A percentile compares a stretch with the other conserved stretches of the same genome.
phyloP scores from a whole-genome alignment of 2,888 invertebrate genomes.

The Sylvicola cinctus region DNA sequence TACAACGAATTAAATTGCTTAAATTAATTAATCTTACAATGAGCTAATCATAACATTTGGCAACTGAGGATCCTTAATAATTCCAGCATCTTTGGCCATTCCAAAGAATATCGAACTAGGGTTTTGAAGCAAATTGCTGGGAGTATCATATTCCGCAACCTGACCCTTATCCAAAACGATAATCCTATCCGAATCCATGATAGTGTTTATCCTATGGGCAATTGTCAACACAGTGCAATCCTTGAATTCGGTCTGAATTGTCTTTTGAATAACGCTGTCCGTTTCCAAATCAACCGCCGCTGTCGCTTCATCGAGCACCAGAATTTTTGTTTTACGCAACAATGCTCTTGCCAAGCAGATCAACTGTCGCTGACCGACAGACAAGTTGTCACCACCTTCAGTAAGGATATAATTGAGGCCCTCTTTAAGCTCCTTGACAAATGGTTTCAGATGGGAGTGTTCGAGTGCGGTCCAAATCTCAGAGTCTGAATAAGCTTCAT shows the following conservation, averaged over 20 bases:
- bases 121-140: conserved; percentile 15
- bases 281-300: conserved; percentile 33
- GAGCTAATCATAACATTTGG: no score
- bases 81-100: conserved; percentile 20
- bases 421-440: conserved; percentile 13
- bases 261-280: conserved; percentile 28
- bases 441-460: conserved; percentile 27
- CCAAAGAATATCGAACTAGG: conserved; percentile 24
- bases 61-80: no score
- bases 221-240: conserved; percentile 36
- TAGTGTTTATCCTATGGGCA: conserved; percentile 36
- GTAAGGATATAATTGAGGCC: conserved; percentile 17
- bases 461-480: conserved; percentile 32
- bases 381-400: conserved; percentile 20
- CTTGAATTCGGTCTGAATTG: conserved; percentile 31
- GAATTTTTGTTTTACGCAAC: conserved; percentile 27
- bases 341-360: conserved; percentile 28
- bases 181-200: conserved; percentile 21
- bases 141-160: conserved; percentile 23
- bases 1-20: no score
- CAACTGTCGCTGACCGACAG: conserved; percentile 29
- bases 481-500: conserved; percentile 25
- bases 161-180: conserved; percentile 23
- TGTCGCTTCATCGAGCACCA: conserved; percentile 29
- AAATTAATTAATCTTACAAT: no score